Evolutionary conservation across 2,113 vertebrate genomes (phyloP).

Genomic region (Saccopteryx leptura): DNA sequence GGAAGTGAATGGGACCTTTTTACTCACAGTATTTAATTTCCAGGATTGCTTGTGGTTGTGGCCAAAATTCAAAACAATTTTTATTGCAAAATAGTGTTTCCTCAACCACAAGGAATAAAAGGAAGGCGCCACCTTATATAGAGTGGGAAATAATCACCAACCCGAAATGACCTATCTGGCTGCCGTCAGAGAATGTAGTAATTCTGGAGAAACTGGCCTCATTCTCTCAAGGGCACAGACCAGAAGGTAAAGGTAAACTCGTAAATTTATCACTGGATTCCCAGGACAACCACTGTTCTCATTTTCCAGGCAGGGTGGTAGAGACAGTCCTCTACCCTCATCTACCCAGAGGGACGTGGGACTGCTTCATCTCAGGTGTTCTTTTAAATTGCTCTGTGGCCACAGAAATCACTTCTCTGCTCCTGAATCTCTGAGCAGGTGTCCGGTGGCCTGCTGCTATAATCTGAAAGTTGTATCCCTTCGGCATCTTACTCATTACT

Average conservation of each 20-base stretch:
- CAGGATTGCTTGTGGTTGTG: neutral
- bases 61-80: constrained; percentile 38
- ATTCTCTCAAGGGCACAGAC: neutral
- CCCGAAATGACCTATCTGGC: neutral
- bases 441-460: neutral
- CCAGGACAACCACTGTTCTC: neutral
- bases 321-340: neutral
- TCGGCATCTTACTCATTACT: neutral
- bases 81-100: constrained; percentile 47
- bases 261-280: neutral
- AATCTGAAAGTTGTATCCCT: neutral
- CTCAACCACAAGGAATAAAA: constrained; percentile 15
- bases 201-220: neutral
- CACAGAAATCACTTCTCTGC: neutral
- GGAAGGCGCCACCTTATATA: constrained; percentile 11
- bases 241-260: neutral
- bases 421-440: neutral
- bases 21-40: constrained; percentile 39
- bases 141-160: constrained; percentile 21
- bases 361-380: neutral
- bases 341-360: neutral
- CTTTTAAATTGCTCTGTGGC: neutral
- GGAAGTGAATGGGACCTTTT: neutral
- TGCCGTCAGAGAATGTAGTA: neutral
- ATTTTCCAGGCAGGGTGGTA: neutral